These are phyloP conservation scores for Thunnus thynnus DNA, from an alignment of 2,113 vertebrate genomes.

Conservation along the genomic window DNA sequence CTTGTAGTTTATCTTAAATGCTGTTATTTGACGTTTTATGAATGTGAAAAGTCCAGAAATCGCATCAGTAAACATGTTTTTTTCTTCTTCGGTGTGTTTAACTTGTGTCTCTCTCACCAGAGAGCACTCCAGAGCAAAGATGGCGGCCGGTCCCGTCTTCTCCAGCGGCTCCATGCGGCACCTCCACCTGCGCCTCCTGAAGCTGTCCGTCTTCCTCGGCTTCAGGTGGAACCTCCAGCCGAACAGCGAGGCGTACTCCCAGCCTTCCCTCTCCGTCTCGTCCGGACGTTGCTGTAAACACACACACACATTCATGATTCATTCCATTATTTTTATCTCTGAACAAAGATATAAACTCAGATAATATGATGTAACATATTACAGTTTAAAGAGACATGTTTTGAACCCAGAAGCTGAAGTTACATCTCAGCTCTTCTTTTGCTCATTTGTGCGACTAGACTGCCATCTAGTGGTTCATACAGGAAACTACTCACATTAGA, in stretches of 20 bases:
- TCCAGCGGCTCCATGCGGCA: constrained; percentile 96
- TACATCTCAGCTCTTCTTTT: no score
- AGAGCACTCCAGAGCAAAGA: constrained; percentile 95
- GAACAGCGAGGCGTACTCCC: constrained; percentile 97
- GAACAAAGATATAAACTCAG: neutral
- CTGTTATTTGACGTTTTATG: neutral
- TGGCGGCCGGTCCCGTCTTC: constrained; percentile 91
- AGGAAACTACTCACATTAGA: neutral
- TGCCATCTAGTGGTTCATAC: constrained; percentile 48
- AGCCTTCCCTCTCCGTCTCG: constrained; percentile 90
- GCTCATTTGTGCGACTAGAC: constrained; percentile 3
- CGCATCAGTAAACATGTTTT: no score
- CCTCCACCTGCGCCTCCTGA: constrained; percentile 94
- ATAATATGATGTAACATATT: neutral
- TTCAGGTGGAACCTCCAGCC: constrained; percentile 97
- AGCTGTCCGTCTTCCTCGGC: constrained; percentile 91
- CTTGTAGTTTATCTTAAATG: neutral
- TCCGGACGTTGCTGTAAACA: constrained; percentile 89
- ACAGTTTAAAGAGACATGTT: neutral
- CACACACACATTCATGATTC: constrained; percentile 17
- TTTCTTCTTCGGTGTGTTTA: neutral
- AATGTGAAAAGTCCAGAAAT: neutral
- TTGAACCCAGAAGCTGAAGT: neutral
- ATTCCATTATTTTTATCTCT: neutral
- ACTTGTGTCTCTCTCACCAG: constrained; percentile 84